Evolutionary conservation across 1,140 invertebrate species (phyloP).

Genomic region (Rhopalosiphum padi): DNA sequence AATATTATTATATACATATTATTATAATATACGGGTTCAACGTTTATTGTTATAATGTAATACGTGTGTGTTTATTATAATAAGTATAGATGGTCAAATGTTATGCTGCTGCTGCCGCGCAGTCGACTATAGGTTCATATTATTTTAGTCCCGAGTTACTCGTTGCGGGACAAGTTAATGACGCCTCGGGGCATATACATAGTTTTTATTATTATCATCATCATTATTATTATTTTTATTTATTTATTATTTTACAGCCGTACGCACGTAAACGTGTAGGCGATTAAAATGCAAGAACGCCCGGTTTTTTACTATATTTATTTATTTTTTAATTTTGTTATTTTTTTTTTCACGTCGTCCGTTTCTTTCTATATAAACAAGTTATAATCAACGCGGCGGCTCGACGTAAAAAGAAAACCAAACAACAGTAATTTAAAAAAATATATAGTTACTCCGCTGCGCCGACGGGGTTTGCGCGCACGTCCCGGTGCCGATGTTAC

Average conservation of each 20-base stretch:
- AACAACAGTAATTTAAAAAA: conserved; percentile 55
- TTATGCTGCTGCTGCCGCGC: neutral
- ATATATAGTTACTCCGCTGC: conserved; percentile 4
- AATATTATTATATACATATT: neutral
- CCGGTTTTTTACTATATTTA: conserved; percentile 53
- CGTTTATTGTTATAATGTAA: neutral
- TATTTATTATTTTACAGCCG: conserved; percentile 54
- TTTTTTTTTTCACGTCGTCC: too few relatives aligned
- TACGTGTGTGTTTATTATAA: neutral
- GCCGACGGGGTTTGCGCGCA: conserved; percentile 18
- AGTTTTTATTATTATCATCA: conserved; percentile 41
- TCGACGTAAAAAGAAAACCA: conserved; percentile 47
- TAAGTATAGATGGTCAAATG: conserved; percentile 9
- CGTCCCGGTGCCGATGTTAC: conserved; percentile 24
- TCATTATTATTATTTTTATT: conserved; percentile 43
- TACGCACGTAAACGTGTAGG: conserved; percentile 32
- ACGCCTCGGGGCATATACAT: neutral
- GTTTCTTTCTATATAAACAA: conserved; percentile 36
- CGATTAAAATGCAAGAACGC: conserved; percentile 46
- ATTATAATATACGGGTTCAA: neutral
- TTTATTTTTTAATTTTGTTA: conserved; percentile 47
- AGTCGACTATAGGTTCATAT: neutral
- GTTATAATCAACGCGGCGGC: conserved; percentile 48
- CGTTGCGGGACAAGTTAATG: conserved; percentile 39
- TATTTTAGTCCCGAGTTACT: conserved; percentile 18